Conservation (phyloP, 2,797 vertebrate species). For the Prunella strophiata region DNA sequence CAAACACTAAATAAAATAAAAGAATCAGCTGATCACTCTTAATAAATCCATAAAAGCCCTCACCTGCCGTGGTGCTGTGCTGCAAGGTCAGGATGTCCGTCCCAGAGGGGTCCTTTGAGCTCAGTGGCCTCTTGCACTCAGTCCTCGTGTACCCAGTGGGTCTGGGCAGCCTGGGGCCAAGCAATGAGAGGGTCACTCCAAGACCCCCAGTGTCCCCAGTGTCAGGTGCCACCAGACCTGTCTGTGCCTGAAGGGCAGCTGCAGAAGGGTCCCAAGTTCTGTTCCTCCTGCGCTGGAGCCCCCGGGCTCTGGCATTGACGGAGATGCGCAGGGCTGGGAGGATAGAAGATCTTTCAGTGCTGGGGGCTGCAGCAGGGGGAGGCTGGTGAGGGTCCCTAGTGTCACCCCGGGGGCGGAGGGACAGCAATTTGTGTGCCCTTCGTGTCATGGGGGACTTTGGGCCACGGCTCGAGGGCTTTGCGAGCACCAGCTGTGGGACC, state of each 20-base stretch:
- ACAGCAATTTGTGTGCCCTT: fast-evolving
- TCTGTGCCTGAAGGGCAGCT: fast-evolving
- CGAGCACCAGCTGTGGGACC: not conserved
- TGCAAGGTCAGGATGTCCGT: fast-evolving
- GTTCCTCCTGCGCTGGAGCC: not conserved
- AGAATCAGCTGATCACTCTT: not conserved
- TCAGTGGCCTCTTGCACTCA: not conserved
- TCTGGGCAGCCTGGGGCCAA: fast-evolving
- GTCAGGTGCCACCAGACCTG: fast-evolving
- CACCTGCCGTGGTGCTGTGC: fast-evolving
- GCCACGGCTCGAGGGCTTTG: fast-evolving
- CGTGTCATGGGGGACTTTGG: fast-evolving
- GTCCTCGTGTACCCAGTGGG: fast-evolving
- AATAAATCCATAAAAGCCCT: not conserved
- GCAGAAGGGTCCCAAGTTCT: fast-evolving
- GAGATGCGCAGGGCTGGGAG: not conserved
- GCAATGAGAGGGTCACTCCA: fast-evolving
- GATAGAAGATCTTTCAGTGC: fast-evolving
- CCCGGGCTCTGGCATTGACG: fast-evolving
- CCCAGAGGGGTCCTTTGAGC: fast-evolving
- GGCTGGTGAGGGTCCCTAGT: not conserved
- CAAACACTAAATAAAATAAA: not conserved
- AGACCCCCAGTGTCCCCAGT: fast-evolving
- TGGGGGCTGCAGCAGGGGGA: too few species aligned
- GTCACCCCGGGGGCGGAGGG: fast-evolving